These are phyloP conservation scores for Diplogasteroides magnus DNA, from an alignment of 1,140 invertebrate genomes.

Conservation along the genomic window DNA sequence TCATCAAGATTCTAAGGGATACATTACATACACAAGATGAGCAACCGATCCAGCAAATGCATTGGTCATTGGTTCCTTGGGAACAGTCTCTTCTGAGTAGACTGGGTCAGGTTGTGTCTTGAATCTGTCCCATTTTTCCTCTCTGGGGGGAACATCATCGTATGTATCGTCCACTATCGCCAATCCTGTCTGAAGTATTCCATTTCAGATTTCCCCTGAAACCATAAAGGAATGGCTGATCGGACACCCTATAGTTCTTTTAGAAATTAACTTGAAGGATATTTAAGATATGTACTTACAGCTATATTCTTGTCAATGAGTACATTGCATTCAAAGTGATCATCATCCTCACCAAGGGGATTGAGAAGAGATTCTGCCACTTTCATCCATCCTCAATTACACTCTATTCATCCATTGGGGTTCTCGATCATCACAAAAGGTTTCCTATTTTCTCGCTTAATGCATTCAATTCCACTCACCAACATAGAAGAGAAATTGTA, in stretches of 20 bases:
- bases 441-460: slow-evolving; percentile 14
- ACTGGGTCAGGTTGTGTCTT: neutral
- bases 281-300: no score
- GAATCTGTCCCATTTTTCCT: neutral
- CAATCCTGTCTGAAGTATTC: neutral
- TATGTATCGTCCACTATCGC: neutral
- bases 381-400: slow-evolving; percentile 70
- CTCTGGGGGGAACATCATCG: neutral
- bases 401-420: no score
- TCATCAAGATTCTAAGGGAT: no score
- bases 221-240: no score
- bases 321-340: neutral
- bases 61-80: no score
- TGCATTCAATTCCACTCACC: neutral
- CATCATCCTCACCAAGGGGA: slow-evolving; percentile 72
- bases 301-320: neutral
- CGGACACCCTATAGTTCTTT: no score
- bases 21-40: neutral
- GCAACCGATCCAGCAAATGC: neutral
- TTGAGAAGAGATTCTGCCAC: slow-evolving; percentile 78
- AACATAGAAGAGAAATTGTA: neutral
- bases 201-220: no score
- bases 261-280: no score
- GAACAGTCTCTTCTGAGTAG: neutral
- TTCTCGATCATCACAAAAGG: no score